These are phyloP conservation scores for Corticium candelabrum DNA, from an alignment of 37 sponge, comb jelly and placozoan genomes.

Conservation along the genomic window DNA sequence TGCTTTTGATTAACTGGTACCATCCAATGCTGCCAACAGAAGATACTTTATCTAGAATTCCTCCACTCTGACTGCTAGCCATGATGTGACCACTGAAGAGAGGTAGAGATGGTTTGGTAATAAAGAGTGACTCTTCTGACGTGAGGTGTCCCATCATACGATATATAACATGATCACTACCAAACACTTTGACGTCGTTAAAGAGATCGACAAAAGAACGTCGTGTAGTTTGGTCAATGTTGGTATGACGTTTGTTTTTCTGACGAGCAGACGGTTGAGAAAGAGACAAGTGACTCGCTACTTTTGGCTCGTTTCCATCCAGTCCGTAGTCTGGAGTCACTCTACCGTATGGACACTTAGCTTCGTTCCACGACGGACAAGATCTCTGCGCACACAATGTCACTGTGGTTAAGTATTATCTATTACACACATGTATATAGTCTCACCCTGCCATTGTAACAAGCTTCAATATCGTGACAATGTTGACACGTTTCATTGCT, in stretches of 20 bases:
- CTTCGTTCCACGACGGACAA: background rate
- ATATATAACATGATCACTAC: background rate
- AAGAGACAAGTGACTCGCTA: background rate
- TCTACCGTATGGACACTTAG: background rate
- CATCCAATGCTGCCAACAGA: background rate
- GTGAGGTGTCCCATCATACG: background rate
- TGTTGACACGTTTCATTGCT: slow-evolving; percentile 5
- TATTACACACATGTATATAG: no score
- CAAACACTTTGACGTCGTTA: background rate
- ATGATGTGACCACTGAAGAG: background rate
- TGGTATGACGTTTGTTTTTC: background rate
- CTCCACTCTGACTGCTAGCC: background rate
- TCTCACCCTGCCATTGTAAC: background rate
- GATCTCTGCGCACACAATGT: background rate
- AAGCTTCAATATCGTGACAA: background rate
- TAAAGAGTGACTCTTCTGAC: background rate
- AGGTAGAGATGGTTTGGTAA: background rate
- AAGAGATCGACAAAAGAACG: background rate
- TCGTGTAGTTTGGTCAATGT: no score
- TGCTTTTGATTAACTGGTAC: background rate
- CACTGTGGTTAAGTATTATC: no score
- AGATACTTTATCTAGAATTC: background rate
- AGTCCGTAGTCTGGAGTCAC: background rate
- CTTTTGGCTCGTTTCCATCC: background rate
- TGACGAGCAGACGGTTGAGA: background rate